Conservation (phyloP, 2,113 vertebrate species). For the Laterallus jamaicensis region DNA sequence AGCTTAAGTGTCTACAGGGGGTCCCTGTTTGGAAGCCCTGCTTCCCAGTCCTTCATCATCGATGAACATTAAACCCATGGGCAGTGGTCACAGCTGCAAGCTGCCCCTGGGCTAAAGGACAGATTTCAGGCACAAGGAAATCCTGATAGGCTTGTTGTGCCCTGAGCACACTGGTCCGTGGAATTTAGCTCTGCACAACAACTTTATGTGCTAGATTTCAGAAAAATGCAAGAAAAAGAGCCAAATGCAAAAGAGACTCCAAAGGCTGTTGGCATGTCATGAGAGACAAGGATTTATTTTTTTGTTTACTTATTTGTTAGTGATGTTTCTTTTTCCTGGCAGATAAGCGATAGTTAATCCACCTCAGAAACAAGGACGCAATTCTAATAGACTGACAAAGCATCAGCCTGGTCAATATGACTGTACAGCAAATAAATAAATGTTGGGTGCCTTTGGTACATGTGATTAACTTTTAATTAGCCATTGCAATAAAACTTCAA, state of each 20-base stretch:
- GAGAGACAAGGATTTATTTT: background rate
- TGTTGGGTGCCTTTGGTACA: background rate
- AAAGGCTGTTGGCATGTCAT: background rate
- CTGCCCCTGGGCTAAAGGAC: fast-evolving
- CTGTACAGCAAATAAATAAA: background rate
- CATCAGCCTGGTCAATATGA: background rate
- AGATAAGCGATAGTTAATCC: background rate
- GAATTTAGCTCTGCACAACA: background rate
- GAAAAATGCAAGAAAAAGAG: background rate
- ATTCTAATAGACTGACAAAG: background rate
- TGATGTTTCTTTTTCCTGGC: background rate
- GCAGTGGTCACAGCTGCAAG: background rate
- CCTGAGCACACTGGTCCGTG: background rate
- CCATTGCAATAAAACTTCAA: background rate
- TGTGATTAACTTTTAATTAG: conserved; percentile 13
- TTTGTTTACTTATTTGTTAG: background rate
- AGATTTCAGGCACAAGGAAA: background rate
- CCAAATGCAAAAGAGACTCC: background rate
- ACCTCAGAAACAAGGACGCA: background rate
- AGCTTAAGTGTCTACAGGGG: background rate
- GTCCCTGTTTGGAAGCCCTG: fast-evolving
- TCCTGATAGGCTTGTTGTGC: fast-evolving
- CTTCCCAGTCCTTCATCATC: background rate
- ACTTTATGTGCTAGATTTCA: background rate
- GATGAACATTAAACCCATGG: background rate